Base-by-base conservation (phyloP, 2,797 vertebrate species). In the Alexandromys oeconomus region DNA sequence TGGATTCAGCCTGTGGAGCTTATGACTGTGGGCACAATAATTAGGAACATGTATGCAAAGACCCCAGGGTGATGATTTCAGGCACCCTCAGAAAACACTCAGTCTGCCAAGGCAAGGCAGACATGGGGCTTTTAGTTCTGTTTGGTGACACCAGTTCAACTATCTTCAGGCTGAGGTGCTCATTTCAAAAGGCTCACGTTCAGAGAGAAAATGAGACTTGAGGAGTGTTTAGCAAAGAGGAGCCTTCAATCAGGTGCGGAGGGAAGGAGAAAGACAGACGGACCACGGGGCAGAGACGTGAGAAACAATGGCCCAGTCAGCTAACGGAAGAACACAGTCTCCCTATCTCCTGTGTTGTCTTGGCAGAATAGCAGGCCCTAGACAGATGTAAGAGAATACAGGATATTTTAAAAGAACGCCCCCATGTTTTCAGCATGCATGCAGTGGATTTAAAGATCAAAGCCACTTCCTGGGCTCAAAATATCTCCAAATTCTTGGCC, bases 151-250 rank as follows among this genome's bases (percentile, higher is more conserved):
- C 65, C n/a, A 29, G 5, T 67, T 86, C 46, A 57, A 48, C 19
- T 40, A 19, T 43, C 27, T 87, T 80, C 37, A 29, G 48, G 14
- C 40, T 57, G 11, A 86, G 14, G 31, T 59, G 27, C 61, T 80
- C n/a, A 34, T 48, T 69, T 67, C 43, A 51, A 51, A 51, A 3
- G 5, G 59, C 59, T 46, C 15, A 13, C 3, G 4, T 46, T n/a
- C 15, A 48, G 37, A 73, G 46, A 84, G 69, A 87, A 91, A 92
- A 59, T 79, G 51, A 86, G 67, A 80, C 79, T 89, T 48, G 63
- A 90, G 34, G 19, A 61, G 73, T 85, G 37, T 94, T 90, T 31
- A 74, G 79, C 25, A 46, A 80, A 82, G 57, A 71, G 12, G 19
- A 87, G 65, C 9, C 74, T 86, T 82, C 23, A 31, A 76, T 29